phyloP scores from a whole-genome alignment of 1,140 invertebrate genomes.

The Caenorhabditis tropicalis region DNA sequence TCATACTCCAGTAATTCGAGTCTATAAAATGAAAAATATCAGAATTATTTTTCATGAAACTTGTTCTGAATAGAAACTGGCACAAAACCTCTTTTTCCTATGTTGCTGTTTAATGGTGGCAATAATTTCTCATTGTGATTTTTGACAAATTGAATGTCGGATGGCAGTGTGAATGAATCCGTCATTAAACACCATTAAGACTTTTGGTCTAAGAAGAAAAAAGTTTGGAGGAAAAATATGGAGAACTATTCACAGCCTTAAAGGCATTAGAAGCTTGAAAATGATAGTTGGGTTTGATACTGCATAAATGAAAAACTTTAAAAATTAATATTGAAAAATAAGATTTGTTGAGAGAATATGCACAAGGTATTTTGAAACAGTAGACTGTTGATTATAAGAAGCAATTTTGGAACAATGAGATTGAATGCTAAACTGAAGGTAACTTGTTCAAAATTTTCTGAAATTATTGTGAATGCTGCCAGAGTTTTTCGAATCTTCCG shows the following conservation, averaged over 20 bases:
- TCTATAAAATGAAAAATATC: not conserved
- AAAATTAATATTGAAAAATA: too few relatives aligned
- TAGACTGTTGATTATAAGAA: too few relatives aligned
- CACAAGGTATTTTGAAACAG: too few relatives aligned
- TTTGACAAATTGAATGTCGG: conserved; percentile 7
- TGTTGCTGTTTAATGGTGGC: not conserved
- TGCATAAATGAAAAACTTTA: too few relatives aligned
- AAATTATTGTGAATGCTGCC: too few relatives aligned
- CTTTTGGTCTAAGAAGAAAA: not conserved
- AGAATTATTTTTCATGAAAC: not conserved
- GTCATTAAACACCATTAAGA: not conserved
- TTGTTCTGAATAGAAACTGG: not conserved
- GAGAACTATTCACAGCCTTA: not conserved
- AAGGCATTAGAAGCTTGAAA: too few relatives aligned
- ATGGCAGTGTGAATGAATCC: not conserved
- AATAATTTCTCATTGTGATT: not conserved
- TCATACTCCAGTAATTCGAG: not conserved
- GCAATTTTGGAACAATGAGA: too few relatives aligned
- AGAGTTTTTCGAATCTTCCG: too few relatives aligned
- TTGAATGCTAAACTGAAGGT: too few relatives aligned
- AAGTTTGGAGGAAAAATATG: not conserved
- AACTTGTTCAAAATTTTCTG: too few relatives aligned
- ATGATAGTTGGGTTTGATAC: too few relatives aligned
- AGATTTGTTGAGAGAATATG: too few relatives aligned
- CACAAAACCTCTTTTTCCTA: not conserved